phyloP scores from a whole-genome alignment of 2,888 invertebrate species.

The Acheta domesticus region DNA sequence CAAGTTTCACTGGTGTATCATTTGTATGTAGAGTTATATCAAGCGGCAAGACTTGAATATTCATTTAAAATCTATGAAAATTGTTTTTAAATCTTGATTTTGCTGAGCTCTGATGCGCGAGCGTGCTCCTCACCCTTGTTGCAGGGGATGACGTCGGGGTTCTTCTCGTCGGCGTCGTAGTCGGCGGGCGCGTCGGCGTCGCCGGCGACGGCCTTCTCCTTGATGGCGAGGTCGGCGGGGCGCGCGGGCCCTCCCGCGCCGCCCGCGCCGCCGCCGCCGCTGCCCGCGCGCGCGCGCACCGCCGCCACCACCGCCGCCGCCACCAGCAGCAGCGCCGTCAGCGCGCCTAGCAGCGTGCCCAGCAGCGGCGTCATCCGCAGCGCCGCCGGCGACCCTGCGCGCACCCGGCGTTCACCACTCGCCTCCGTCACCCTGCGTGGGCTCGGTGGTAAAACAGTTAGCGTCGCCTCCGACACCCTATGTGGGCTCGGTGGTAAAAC shows the following conservation, averaged over 20 bases:
- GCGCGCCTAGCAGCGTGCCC: conserved; percentile 74
- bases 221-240: conserved; percentile 26
- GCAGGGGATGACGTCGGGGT: conserved; percentile 83
- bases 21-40: too few species aligned
- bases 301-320: conserved; percentile 51
- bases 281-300: conserved; percentile 29
- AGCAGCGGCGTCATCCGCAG: conserved; percentile 61
- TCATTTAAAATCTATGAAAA: too few species aligned
- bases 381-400: conserved; percentile 46
- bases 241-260: conserved; percentile 48
- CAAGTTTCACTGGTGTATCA: too few species aligned
- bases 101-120: too few species aligned
- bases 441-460: too few species aligned
- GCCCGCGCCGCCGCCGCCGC: conserved; percentile 44
- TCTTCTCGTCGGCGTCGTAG: conserved; percentile 71
- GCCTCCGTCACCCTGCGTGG: too few species aligned
- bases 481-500: too few species aligned
- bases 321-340: conserved; percentile 71
- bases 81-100: too few species aligned
- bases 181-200: conserved; percentile 45
- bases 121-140: conserved; percentile 66
- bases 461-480: too few species aligned
- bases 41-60: too few species aligned
- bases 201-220: conserved; percentile 38
- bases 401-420: too few species aligned